Percentiles rank a stretch among this genome's conserved stretches.
These are phyloP conservation scores for Oxygymnocypris stewartii DNA, from an alignment of 2,113 vertebrate genomes.

Conservation along the genomic window DNA sequence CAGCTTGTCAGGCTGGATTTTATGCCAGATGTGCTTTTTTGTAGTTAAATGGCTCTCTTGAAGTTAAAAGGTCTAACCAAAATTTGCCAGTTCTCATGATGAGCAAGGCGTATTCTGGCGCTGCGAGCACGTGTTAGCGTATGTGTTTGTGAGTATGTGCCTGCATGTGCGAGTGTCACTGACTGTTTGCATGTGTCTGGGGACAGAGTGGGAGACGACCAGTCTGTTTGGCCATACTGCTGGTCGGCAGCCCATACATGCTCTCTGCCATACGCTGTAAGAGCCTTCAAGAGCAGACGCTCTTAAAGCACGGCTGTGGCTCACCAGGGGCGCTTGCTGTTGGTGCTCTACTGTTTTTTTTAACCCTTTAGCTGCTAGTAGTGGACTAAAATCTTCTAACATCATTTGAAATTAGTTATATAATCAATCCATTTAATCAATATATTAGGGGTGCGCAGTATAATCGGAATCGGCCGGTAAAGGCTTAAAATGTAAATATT, in stretches of 20 bases:
- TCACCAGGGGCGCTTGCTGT: constrained; percentile 7
- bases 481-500: too few relatives aligned
- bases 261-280: constrained; percentile 58
- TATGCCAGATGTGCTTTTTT: background rate
- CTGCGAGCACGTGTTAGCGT: background rate
- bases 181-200: constrained; percentile 65
- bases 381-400: background rate
- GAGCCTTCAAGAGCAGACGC: constrained; percentile 48
- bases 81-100: constrained; percentile 31
- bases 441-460: too few relatives aligned
- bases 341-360: background rate
- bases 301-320: constrained; percentile 29
- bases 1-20: constrained; percentile 10
- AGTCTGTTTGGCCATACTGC: constrained; percentile 77
- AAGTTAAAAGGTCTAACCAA: constrained; percentile 21
- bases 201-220: constrained; percentile 74
- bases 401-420: background rate
- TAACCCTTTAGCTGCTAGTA: background rate
- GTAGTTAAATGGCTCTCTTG: background rate
- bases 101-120: background rate
- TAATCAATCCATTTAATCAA: background rate
- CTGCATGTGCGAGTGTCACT: constrained; percentile 51
- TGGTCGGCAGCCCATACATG: constrained; percentile 64
- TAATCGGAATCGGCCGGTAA: too few relatives aligned
- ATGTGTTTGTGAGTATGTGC: constrained; percentile 42